A percentile compares a stretch with the other conserved stretches of the same genome.
These are phyloP conservation scores for Lottia scabra DNA, from an alignment of 2,888 invertebrate genomes.

Conservation along the genomic window DNA sequence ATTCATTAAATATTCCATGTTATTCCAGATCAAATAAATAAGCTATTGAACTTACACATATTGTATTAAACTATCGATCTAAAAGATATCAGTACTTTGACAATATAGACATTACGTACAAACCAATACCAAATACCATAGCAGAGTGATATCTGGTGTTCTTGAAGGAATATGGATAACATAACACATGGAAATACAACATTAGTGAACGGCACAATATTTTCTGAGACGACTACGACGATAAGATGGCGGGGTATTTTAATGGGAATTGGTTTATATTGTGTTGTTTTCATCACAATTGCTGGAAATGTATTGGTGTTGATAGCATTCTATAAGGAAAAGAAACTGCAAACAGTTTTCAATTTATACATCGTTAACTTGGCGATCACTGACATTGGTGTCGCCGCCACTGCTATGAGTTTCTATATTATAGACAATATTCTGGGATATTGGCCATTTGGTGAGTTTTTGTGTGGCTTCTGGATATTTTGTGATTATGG, in stretches of 20 bases:
- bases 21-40: too few relatives aligned
- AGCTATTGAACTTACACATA: too few relatives aligned
- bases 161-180: too few relatives aligned
- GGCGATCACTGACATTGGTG: slow-evolving; percentile 60
- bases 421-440: slow-evolving; percentile 62
- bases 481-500: slow-evolving; percentile 69
- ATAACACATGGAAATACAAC: neutral
- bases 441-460: slow-evolving; percentile 66
- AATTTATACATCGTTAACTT: slow-evolving; percentile 56
- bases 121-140: too few relatives aligned
- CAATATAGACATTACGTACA: too few relatives aligned
- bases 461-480: slow-evolving; percentile 59
- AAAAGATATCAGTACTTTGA: too few relatives aligned
- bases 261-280: slow-evolving; percentile 42
- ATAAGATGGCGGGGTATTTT: slow-evolving; percentile 31
- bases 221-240: neutral
- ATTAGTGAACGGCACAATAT: neutral
- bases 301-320: slow-evolving; percentile 64
- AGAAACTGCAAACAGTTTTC: slow-evolving; percentile 63
- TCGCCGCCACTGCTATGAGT: slow-evolving; percentile 64
- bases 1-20: too few relatives aligned
- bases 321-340: slow-evolving; percentile 57
- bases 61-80: too few relatives aligned
- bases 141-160: too few relatives aligned
- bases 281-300: slow-evolving; percentile 48